phyloP scores from a whole-genome alignment of 2,888 invertebrate genomes.

The Limnephilus auricula region DNA sequence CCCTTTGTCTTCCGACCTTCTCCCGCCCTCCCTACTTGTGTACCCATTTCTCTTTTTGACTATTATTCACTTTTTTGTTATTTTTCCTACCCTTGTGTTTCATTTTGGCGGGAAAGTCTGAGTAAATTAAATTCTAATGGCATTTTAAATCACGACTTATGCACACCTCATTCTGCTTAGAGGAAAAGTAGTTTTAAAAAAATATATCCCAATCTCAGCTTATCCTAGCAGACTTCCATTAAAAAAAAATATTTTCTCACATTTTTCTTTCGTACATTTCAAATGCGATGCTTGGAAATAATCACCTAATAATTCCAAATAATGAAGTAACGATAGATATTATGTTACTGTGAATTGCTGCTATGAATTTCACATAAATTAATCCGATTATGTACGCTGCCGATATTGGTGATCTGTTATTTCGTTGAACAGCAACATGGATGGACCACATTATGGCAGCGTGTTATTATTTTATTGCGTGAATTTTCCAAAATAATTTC shows the following conservation, averaged over 20 bases:
- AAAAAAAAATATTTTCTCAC: neutral
- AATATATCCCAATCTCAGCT: too few species aligned
- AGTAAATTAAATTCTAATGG: conserved; percentile 2
- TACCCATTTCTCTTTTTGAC: conserved; percentile 25
- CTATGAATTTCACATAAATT: neutral
- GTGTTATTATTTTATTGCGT: too few species aligned
- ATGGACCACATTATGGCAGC: too few species aligned
- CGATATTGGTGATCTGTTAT: too few species aligned
- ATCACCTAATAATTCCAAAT: neutral
- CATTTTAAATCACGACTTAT: neutral
- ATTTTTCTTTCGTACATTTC: neutral
- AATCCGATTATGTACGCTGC: too few species aligned
- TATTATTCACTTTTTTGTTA: conserved; percentile 26
- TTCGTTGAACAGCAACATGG: too few species aligned
- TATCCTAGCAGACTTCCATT: neutral
- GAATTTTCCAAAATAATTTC: too few species aligned
- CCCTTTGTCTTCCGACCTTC: neutral
- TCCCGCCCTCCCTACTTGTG: neutral
- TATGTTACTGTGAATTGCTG: neutral
- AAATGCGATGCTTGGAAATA: neutral
- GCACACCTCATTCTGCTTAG: neutral
- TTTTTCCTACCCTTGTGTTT: neutral
- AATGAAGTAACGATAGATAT: neutral
- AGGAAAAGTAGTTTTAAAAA: neutral
- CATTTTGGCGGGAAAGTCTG: neutral